phyloP scores from a whole-genome alignment of 1,140 invertebrate genomes.

The Drosophila bocki region DNA sequence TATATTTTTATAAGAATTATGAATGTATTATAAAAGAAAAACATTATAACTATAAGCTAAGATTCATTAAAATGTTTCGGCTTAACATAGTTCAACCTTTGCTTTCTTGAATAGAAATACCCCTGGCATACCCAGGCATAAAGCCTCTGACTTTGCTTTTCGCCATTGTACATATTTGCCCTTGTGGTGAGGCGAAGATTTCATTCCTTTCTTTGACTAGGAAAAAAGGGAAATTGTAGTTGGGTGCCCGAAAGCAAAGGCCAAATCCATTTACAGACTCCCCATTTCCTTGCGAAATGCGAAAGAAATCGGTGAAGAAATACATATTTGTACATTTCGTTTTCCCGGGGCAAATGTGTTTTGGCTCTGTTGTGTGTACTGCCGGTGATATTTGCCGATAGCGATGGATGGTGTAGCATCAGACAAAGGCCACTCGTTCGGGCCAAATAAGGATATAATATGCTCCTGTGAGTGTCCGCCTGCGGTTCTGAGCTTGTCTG shows the following conservation, averaged over 20 bases:
- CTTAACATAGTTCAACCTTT: not conserved
- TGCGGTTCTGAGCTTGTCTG: slow-evolving; percentile 21
- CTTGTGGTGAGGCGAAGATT: slow-evolving; percentile 38
- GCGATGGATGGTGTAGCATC: slow-evolving; percentile 20
- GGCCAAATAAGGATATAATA: slow-evolving; percentile 42
- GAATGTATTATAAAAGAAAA: not conserved
- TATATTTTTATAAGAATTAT: not conserved
- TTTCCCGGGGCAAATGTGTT: slow-evolving; percentile 38
- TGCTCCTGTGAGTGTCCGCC: slow-evolving; percentile 35
- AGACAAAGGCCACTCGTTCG: slow-evolving; percentile 34
- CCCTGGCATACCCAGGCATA: not conserved
- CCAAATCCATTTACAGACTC: slow-evolving; percentile 41
- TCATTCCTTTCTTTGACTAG: slow-evolving; percentile 18
- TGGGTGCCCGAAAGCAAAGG: slow-evolving; percentile 14
- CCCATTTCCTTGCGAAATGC: slow-evolving; percentile 13
- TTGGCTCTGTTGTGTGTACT: slow-evolving; percentile 22
- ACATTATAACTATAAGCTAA: no score
- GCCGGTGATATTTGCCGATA: slow-evolving; percentile 33
- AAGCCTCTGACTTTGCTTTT: not conserved
- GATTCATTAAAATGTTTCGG: not conserved
- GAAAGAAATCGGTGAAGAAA: slow-evolving; percentile 17
- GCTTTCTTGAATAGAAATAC: not conserved
- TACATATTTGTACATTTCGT: slow-evolving; percentile 22
- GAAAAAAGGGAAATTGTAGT: slow-evolving; percentile 32
- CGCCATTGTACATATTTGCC: slow-evolving; percentile 35